These are phyloP conservation scores for Bellardia bayeri DNA, from an alignment of 2,888 invertebrate species.

Conservation along the genomic window DNA sequence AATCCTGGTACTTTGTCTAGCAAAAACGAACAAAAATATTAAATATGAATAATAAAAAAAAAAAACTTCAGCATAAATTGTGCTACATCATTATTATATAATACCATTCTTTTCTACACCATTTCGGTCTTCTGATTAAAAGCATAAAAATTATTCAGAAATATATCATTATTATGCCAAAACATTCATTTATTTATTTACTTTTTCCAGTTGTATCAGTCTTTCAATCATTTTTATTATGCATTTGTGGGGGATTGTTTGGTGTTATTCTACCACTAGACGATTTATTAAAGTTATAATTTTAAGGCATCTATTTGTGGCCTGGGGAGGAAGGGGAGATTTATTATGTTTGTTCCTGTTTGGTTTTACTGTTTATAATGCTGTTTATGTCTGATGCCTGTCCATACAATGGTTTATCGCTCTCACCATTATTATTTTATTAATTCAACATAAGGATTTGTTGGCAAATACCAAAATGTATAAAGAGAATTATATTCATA, in stretches of 20 bases:
- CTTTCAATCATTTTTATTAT: conserved; percentile 9
- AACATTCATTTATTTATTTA: not conserved
- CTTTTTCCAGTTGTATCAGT: not conserved
- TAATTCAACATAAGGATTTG: conserved; percentile 50
- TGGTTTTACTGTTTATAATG: not conserved
- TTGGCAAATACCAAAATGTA: not conserved
- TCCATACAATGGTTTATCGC: conserved; percentile 43
- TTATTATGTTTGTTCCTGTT: not conserved
- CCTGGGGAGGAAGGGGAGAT: not conserved
- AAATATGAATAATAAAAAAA: not conserved
- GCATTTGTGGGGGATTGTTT: not conserved
- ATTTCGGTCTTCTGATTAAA: conserved; percentile 14
- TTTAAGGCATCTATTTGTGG: conserved; percentile 35
- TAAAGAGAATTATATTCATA: not conserved
- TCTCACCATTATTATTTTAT: conserved; percentile 54
- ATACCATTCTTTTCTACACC: conserved; percentile 25
- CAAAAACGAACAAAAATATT: conserved; percentile 14
- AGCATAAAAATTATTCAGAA: conserved; percentile 7
- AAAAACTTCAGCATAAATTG: conserved; percentile 16
- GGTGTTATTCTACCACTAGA: conserved; percentile 28
- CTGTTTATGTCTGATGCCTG: conserved; percentile 39
- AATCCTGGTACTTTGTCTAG: conserved; percentile 18
- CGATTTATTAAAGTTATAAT: conserved; percentile 23
- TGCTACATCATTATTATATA: conserved; percentile 22
- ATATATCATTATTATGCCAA: conserved; percentile 34